Conservation (phyloP, 1,140 invertebrate genomes). For the Ceratina australensis region DNA sequence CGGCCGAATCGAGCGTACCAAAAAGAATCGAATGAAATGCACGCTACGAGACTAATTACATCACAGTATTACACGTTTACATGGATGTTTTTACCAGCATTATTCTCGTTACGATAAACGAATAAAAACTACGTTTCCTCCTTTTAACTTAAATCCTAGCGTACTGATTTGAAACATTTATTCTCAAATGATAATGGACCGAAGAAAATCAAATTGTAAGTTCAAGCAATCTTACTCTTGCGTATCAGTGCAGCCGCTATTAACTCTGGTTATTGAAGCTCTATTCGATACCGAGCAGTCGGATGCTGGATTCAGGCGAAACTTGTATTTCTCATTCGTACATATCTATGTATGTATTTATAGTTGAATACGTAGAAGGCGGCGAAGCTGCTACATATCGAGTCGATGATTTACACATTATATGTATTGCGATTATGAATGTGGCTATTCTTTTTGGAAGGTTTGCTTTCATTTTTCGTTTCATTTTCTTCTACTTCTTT, state of each 20-base stretch:
- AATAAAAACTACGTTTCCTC: too few species aligned
- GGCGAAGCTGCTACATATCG: constrained; percentile 57
- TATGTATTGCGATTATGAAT: constrained; percentile 59
- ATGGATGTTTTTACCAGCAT: constrained; percentile 38
- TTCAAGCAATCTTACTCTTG: constrained; percentile 19
- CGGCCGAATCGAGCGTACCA: constrained; percentile 48
- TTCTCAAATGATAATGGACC: neutral
- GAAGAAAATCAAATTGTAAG: constrained; percentile 19
- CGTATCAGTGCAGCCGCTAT: constrained; percentile 11
- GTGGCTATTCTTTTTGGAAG: constrained; percentile 51
- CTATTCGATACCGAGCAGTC: constrained; percentile 50
- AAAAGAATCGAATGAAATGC: constrained; percentile 15
- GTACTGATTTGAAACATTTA: too few species aligned
- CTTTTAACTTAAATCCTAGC: too few species aligned
- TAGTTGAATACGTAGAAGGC: constrained; percentile 67
- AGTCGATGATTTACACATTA: constrained; percentile 56
- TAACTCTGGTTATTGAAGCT: constrained; percentile 42
- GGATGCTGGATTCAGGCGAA: constrained; percentile 39
- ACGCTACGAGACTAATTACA: constrained; percentile 20
- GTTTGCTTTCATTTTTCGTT: constrained; percentile 39
- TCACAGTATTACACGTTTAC: constrained; percentile 39
- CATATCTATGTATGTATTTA: constrained; percentile 63
- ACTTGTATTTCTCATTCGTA: constrained; percentile 15
- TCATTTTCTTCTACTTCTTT: too few species aligned
- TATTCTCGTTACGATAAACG: neutral